Base-by-base conservation (phyloP, 2,888 invertebrate species). In the Ormyrus labotus region DNA sequence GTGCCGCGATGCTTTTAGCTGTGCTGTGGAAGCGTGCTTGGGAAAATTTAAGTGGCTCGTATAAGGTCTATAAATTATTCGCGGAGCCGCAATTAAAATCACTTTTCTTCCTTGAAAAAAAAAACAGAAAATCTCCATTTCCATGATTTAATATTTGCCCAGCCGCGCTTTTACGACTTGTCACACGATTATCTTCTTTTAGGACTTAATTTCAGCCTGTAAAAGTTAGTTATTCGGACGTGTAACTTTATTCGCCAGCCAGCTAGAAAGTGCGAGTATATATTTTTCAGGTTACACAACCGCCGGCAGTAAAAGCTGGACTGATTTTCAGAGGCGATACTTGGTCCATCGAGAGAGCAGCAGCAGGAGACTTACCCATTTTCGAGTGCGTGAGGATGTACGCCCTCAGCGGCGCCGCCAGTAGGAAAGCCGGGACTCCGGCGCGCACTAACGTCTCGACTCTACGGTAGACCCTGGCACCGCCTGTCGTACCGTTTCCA, bases 341-440 rank as follows among this genome's bases (percentile, higher is more conserved):
- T 19, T 1, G 19, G 19, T 19, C 19, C 19, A 19, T 19, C 19
- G 19, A 19, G 19, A 19, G 19, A 19, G 19, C 19, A 19, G 19
- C 19, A 19, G 19, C 19, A 19, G 19, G 2, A 19, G 78, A 82
- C 89, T 88, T 81, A 90, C 90, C 90, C 90, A 90, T 90, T 87
- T 90, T 90, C 19, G 90, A 90, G 80, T 90, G 90, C 73, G 90
- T 90, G 48, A 90, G 85, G 13, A 90, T 90, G 83, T 90, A 90
- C 6, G 89, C 90, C 71, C 90, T 86, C 57, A 90, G 84, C 65
- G 90, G 90, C 5, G 90, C 87, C 47, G 90, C 90, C 60, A 90
- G 83, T 47, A 90, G 88, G 83, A 90, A 90, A 48, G 89, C 88
- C 61, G 90, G 90, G 13, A 90, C 90, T 34, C 90, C 89, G 70